Conservation (phyloP, 2,113 vertebrate genomes). For the Saimiri boliviensis region DNA sequence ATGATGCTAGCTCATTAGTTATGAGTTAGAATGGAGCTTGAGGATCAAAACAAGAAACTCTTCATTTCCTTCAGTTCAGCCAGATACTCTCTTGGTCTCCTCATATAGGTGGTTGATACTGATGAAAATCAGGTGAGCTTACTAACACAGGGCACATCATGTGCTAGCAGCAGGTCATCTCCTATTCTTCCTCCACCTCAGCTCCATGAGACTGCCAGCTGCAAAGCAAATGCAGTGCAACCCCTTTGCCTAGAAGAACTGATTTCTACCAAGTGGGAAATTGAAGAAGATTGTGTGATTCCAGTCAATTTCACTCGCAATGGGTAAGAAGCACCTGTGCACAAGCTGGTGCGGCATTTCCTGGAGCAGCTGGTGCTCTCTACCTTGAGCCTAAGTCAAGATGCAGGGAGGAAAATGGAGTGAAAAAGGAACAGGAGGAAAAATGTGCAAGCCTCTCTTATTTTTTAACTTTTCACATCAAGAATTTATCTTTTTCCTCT, state of each 20-base stretch:
- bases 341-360: slow-evolving; percentile 46
- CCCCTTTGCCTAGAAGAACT: slow-evolving; percentile 59
- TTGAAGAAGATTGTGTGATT: slow-evolving; percentile 78
- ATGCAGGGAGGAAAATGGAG: not conserved
- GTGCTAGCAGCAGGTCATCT: not conserved
- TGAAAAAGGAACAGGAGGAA: not conserved
- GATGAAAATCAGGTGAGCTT: slow-evolving; percentile 44
- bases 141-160: not conserved
- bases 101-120: slow-evolving; percentile 37
- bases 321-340: slow-evolving; percentile 40
- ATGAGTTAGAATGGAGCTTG: slow-evolving; percentile 55
- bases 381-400: slow-evolving; percentile 48
- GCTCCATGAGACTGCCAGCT: slow-evolving; percentile 61
- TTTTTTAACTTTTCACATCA: not conserved
- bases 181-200: slow-evolving; percentile 28
- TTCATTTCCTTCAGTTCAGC: slow-evolving; percentile 43
- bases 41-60: slow-evolving; percentile 64
- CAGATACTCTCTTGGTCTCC: not conserved
- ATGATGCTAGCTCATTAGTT: slow-evolving; percentile 61
- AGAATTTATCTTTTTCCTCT: not conserved
- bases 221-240: slow-evolving; percentile 61
- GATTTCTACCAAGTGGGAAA: slow-evolving; percentile 76
- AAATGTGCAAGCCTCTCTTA: not conserved
- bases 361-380: slow-evolving; percentile 53
- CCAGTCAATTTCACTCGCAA: slow-evolving; percentile 79